Conservation (phyloP, 2,888 invertebrate genomes). For the Alentia gelatinosa region DNA sequence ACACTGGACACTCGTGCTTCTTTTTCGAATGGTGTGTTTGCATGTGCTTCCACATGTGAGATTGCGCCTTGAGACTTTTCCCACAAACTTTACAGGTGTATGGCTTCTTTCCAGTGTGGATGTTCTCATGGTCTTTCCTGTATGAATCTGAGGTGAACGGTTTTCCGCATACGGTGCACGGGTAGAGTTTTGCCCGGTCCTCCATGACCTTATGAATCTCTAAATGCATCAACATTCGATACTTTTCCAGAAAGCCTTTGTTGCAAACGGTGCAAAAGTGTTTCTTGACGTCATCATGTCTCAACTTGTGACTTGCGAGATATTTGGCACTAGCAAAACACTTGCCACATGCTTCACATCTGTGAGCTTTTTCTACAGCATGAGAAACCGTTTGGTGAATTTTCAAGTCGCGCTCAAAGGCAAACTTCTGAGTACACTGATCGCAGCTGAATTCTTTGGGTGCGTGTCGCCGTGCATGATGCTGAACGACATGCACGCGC, state of each 20-base stretch:
- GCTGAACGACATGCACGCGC: constrained; percentile 4
- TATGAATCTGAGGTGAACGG: not conserved
- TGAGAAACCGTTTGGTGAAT: not conserved
- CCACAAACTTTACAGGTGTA: not conserved
- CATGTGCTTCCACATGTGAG: constrained; percentile 25
- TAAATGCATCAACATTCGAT: not conserved
- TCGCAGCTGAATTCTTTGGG: not conserved
- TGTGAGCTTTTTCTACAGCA: not conserved
- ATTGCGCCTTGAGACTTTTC: not conserved
- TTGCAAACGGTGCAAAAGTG: not conserved
- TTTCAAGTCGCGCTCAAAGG: not conserved
- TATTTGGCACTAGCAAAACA: constrained; percentile 3
- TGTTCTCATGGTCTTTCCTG: constrained; percentile 13
- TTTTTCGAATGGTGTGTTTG: not conserved
- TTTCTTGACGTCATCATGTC: not conserved
- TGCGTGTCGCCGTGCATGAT: not conserved
- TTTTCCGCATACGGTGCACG: not conserved
- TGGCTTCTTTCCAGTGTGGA: not conserved
- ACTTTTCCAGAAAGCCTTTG: constrained; percentile 1
- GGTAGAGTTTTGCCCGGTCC: not conserved
- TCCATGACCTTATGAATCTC: not conserved
- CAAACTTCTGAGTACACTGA: not conserved
- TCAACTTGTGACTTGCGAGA: not conserved
- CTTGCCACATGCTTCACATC: constrained; percentile 2
- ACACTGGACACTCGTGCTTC: not conserved